These are phyloP conservation scores for Melanocharis versteri DNA, from an alignment of 2,113 vertebrate species.

Conservation along the genomic window DNA sequence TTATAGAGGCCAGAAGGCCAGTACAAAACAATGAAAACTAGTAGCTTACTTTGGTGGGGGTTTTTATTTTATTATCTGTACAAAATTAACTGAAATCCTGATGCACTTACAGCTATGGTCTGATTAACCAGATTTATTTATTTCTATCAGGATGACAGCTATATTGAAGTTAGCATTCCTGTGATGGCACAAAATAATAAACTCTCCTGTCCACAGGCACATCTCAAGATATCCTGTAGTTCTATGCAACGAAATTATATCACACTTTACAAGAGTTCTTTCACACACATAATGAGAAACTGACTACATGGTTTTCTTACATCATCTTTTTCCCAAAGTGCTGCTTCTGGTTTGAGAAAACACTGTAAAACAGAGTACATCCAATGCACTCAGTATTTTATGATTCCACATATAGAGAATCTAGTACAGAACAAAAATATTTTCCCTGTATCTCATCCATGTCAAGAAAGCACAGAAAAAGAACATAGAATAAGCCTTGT, in stretches of 20 bases:
- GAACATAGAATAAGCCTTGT: neutral
- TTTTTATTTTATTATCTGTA: neutral
- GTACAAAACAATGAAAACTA: neutral
- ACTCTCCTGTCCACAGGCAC: neutral
- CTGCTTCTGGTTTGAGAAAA: neutral
- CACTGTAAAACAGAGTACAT: neutral
- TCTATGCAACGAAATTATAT: neutral
- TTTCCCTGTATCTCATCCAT: neutral
- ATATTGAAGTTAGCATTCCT: neutral
- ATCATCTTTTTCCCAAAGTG: neutral
- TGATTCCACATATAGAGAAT: neutral
- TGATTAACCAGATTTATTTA: constrained; percentile 1
- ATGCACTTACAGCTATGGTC: neutral
- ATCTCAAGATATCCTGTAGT: neutral
- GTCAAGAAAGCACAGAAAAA: neutral
- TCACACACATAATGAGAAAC: neutral
- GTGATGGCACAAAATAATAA: neutral
- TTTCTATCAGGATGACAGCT: neutral
- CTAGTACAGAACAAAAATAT: neutral
- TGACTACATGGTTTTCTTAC: neutral
- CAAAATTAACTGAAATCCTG: neutral
- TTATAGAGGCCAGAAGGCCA: neutral
- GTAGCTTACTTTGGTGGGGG: neutral
- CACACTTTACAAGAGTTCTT: neutral
- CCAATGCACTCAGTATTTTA: neutral